Evolutionary conservation across 2,797 vertebrate species (phyloP), one percentile per base, ranked within the genome.

Genomic region (Alca torda): DNA sequence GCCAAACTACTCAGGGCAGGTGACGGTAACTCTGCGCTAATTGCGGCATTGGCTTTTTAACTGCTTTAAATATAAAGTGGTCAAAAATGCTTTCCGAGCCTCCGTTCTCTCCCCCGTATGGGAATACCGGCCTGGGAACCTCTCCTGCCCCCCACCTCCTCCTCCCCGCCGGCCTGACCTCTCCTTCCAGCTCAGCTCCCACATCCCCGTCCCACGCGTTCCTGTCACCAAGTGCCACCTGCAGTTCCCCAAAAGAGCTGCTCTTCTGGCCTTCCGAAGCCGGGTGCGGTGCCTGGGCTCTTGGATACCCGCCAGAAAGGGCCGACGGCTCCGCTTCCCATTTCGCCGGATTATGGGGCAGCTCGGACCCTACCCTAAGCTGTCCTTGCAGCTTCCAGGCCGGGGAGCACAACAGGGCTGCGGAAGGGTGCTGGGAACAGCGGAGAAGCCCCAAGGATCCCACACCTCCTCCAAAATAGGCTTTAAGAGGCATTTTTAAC

Each of bases 201-300:
- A 6, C 16, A 16, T 8, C 57, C 13, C 53, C 15, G 5, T 26
- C 43, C 61, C 37, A 18, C 0, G 0, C 6, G 13, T 11, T 83
- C 31, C 56, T 11, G 14, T 46, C 23, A 6, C 10, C 6, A 74
- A 75, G 35, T 15, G 53, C 18, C 73, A 54, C 39, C 20, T 10
- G 10, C 72, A 31, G 35, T 1, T 64, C 67, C 39, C 60, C 43
- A 50, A 20, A 74, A 39, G 9, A 74, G 56, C 37, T 41, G 25
- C 11, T 17, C 28, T 50, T 63, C 43, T 15, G 7, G 26, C 37
- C 57, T 39, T n/a, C 43, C 10, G 2, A 73, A 68, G 41, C n/a
- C 45, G 31, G 57, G 24, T 9, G 25, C 1, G 0, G 2, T 16
- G 26, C 33, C 43, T 33, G 13, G 48, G 51, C 14, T 86, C 39